Base-by-base conservation (phyloP, 2,113 vertebrate genomes). In the Saimiri boliviensis region DNA sequence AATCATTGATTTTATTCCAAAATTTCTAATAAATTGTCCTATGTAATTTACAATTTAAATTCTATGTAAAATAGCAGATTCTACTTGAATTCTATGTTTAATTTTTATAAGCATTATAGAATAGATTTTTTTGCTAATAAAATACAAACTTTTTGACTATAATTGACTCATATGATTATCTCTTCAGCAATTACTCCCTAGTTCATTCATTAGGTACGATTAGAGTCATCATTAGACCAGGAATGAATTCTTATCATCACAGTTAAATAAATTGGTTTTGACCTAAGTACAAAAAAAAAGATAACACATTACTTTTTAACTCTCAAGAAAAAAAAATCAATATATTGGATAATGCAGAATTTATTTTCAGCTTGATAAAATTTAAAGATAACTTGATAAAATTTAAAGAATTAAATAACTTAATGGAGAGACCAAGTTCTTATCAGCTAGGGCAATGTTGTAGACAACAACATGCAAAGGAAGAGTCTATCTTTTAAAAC, bases 321-420 rank as follows among this genome's bases (percentile, higher is more conserved):
- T 93, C 37, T 79, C 79, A 88, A 86, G 20, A 66, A 94, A 83
- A 94, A 83, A 87, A 82, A 95, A 93, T 27, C 40, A 91, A 56
- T 47, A 70, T 20, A 84, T 74, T 84, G 42, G 25, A 58, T 94
- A 81, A 84, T 47, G 10, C 6, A 94, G 27, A 71, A 90, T 92
- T 81, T 42, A 87, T 63, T 95, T 89, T 92, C 71, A 90, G 47
- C 42, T 71, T 93, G 74, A 73, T 86, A 47, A 2, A 77, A 81
- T 77, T 96, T 94, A 89, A 81, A 93, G 45, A 86, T 85, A 92
- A 92, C 74, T 97, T 93, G 74, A 73, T 86, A 47, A 2, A 77
- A 81, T 77, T 96, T 94, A 89, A 81, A 93, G n/a, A 89, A 77
- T 81, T 86, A 79, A 94, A n/a, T 45, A 91, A 49, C n/a, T 85